These are phyloP conservation scores for Pseudomyrmex concolor DNA, from an alignment of 1,140 invertebrate genomes.

Conservation along the genomic window DNA sequence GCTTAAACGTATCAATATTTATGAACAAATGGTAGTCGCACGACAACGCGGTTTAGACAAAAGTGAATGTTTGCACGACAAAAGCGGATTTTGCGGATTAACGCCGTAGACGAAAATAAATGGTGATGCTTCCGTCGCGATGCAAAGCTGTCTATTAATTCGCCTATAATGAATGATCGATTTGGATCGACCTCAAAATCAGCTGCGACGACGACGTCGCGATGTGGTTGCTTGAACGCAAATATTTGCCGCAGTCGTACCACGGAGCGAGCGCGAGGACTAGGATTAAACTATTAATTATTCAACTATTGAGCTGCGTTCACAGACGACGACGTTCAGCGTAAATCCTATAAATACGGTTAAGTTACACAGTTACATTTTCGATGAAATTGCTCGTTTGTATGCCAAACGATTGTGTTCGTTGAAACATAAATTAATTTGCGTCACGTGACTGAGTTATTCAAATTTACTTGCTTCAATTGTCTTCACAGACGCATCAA, in stretches of 20 bases:
- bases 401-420: not conserved
- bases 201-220: not conserved
- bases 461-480: not conserved
- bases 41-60: conserved; percentile 38
- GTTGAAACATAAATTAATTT: conserved; percentile 36
- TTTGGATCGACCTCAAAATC: conserved; percentile 65
- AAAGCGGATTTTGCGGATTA: conserved; percentile 66
- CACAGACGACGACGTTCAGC: conserved; percentile 36
- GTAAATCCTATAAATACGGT: conserved; percentile 48
- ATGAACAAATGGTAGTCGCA: conserved; percentile 65
- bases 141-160: conserved; percentile 64
- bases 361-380: conserved; percentile 26
- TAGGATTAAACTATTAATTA: conserved; percentile 73
- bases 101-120: conserved; percentile 66
- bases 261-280: conserved; percentile 35
- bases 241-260: conserved; percentile 68
- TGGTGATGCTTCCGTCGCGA: conserved; percentile 63
- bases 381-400: conserved; percentile 28
- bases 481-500: not conserved
- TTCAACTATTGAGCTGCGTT: conserved; percentile 27
- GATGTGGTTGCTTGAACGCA: conserved; percentile 56
- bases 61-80: conserved; percentile 66
- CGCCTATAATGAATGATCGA: conserved; percentile 68
- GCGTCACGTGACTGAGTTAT: not conserved
- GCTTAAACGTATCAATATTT: conserved; percentile 71